These are phyloP conservation scores for Neosilurus hyrtlii DNA, from an alignment of 2,797 vertebrate genomes.

Conservation along the genomic window DNA sequence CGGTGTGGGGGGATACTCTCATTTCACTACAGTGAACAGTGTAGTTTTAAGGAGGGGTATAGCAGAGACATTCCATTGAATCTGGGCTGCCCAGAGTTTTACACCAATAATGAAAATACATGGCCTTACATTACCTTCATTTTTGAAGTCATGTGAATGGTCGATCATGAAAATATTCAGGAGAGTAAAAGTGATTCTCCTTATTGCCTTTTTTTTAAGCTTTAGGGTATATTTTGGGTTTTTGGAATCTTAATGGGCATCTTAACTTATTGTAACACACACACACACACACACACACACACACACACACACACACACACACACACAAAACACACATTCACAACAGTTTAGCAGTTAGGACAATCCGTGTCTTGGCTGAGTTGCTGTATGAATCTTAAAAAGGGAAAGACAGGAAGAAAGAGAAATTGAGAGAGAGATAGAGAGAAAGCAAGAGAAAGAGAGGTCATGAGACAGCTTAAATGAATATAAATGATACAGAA, in stretches of 20 bases:
- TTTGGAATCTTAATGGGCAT: not conserved
- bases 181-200: not conserved
- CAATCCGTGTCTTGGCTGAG: slow-evolving; percentile 17
- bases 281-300: too few species aligned
- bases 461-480: slow-evolving; percentile 3
- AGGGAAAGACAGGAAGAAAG: not conserved
- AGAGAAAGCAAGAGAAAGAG: not conserved
- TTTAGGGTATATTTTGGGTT: not conserved
- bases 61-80: not conserved
- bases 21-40: not conserved
- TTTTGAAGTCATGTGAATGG: not conserved
- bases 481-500: slow-evolving; percentile 36
- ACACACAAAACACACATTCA: not conserved
- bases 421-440: not conserved
- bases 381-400: slow-evolving; percentile 1
- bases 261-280: not conserved
- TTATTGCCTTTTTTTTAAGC: not conserved
- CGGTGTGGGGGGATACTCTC: not conserved
- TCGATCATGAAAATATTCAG: not conserved
- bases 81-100: not conserved
- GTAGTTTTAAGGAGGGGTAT: not conserved
- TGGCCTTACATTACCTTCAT: not conserved
- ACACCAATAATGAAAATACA: not conserved
- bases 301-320: too few species aligned
- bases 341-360: slow-evolving; percentile 1